Conservation (phyloP, 2,888 invertebrate species). For the Patella caerulea region DNA sequence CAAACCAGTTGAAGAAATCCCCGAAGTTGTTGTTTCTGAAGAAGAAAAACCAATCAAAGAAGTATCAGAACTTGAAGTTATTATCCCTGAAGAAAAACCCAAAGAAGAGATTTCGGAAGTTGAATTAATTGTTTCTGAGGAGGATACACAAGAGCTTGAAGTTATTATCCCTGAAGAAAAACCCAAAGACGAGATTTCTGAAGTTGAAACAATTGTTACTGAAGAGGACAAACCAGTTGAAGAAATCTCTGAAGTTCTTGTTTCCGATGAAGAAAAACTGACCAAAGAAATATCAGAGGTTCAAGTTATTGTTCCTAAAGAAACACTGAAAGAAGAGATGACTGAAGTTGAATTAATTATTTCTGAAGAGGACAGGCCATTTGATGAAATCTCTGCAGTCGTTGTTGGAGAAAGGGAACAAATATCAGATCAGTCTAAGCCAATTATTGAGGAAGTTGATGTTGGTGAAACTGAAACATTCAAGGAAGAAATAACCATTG, state of each 20-base stretch:
- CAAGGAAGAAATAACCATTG: slow-evolving; percentile 7
- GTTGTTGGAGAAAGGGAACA: too few relatives aligned
- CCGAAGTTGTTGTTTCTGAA: too few relatives aligned
- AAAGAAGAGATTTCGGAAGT: neutral
- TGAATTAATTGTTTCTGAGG: slow-evolving; percentile 5
- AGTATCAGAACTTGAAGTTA: too few relatives aligned
- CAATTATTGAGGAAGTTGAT: slow-evolving; percentile 1
- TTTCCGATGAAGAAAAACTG: slow-evolving; percentile 15
- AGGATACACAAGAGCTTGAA: neutral
- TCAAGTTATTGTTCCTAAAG: neutral
- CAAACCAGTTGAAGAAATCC: too few relatives aligned
- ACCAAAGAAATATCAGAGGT: neutral
- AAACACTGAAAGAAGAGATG: neutral
- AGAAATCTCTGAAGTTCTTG: slow-evolving; percentile 2
- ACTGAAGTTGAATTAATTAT: neutral
- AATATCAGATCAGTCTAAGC: too few relatives aligned
- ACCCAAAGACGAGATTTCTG: slow-evolving; percentile 16
- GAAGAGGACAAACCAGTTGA: neutral
- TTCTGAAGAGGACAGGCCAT: neutral
- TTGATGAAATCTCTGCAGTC: neutral
- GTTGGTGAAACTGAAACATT: slow-evolving; percentile 3
- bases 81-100: neutral
- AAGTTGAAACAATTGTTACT: slow-evolving; percentile 12
- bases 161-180: neutral
- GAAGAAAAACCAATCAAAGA: too few relatives aligned